These are phyloP conservation scores for Takifugu ocellatus DNA, from an alignment of 2,797 vertebrate species.

Conservation along the genomic window DNA sequence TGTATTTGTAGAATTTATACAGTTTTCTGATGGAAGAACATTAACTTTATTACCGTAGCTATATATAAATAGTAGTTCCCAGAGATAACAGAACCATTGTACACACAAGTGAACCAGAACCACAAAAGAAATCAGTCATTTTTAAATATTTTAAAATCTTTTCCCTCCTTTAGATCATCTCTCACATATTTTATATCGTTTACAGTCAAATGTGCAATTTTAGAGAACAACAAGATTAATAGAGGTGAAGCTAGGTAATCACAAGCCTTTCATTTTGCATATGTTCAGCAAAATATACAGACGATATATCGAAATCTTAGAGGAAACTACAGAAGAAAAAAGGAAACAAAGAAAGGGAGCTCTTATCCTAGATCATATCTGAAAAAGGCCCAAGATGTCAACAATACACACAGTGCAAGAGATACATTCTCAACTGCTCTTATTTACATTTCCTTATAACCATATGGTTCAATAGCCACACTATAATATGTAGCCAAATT, in stretches of 20 bases:
- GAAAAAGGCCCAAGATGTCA: not conserved
- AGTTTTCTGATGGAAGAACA: not conserved
- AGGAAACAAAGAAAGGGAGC: constrained; percentile 7
- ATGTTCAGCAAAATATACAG: too few relatives aligned
- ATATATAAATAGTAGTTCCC: constrained; percentile 1
- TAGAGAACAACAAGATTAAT: not conserved
- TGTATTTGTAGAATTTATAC: too few relatives aligned
- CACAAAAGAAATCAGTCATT: constrained; percentile 20
- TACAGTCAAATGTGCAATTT: not conserved
- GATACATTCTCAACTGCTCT: constrained; percentile 1
- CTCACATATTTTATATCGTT: not conserved
- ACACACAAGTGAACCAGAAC: constrained; percentile 25
- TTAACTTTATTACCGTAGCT: not conserved
- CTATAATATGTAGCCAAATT: too few relatives aligned
- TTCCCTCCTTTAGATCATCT: not conserved
- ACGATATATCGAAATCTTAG: too few relatives aligned
- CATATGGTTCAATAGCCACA: not conserved
- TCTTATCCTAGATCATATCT: constrained; percentile 7
- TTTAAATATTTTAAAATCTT: not conserved
- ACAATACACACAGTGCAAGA: not conserved
- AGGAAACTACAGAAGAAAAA: too few relatives aligned
- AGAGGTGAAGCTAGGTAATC: too few relatives aligned
- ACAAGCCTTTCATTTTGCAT: constrained; percentile 2
- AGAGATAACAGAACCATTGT: constrained; percentile 15
- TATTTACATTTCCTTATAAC: constrained; percentile 8